Conservation (phyloP, 2,797 vertebrate species). For the Eulemur rubriventer region DNA sequence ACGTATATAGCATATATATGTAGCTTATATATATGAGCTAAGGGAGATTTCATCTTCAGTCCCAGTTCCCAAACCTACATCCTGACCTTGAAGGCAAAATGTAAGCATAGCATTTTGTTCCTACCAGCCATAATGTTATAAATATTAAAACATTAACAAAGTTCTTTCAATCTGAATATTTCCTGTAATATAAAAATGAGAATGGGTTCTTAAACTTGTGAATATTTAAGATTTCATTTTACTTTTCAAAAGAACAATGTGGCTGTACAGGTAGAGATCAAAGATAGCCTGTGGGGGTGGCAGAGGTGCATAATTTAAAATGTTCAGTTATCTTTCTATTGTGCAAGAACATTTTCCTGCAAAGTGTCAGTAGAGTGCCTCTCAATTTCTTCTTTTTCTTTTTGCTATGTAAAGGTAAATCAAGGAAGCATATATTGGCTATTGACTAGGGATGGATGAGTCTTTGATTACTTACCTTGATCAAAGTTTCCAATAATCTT, state of each 20-base stretch:
- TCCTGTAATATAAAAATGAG: not conserved
- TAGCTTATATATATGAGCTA: not conserved
- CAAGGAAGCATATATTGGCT: not conserved
- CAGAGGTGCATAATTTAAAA: not conserved
- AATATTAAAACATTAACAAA: not conserved
- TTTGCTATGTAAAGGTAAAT: not conserved
- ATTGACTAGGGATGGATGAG: not conserved
- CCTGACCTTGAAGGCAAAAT: not conserved
- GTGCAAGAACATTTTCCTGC: fast-evolving
- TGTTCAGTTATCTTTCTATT: not conserved
- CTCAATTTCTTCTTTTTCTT: not conserved
- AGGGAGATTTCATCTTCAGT: not conserved
- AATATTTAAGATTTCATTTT: not conserved
- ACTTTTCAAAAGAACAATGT: not conserved
- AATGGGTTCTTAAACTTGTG: not conserved
- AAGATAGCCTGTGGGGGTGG: not conserved
- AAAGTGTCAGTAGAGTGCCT: not conserved
- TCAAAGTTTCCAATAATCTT: not conserved
- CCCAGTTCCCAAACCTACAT: not conserved
- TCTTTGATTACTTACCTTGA: not conserved
- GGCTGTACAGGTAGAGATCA: not conserved
- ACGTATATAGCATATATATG: not conserved
- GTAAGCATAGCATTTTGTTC: not conserved
- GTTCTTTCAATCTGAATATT: not conserved
- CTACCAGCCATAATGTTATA: not conserved